Percentiles rank a stretch among this genome's conserved stretches.
phyloP scores from a whole-genome alignment of 2,888 invertebrate genomes.

The Rhamnusium bicolor region DNA sequence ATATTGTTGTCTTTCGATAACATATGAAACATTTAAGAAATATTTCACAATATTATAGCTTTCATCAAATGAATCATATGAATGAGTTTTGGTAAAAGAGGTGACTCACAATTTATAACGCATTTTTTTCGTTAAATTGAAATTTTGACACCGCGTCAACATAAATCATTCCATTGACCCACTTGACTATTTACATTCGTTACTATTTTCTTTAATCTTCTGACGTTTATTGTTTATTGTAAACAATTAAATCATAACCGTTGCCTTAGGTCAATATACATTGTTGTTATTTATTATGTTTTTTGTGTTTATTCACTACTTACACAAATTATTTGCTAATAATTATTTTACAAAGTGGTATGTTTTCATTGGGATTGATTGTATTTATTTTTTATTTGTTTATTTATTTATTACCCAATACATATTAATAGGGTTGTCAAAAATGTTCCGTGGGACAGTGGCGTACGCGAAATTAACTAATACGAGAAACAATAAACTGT shows the following conservation, averaged over 20 bases:
- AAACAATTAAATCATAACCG: constrained; percentile 7
- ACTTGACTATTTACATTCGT: background rate
- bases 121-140: background rate
- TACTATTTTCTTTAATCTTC: constrained; percentile 8
- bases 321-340: background rate
- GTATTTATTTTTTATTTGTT: no score
- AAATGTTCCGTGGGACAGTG: no score
- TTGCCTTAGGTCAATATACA: constrained; percentile 9
- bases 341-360: background rate
- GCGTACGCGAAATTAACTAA: no score
- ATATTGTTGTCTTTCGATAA: no score
- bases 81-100: background rate
- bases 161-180: background rate
- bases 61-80: background rate
- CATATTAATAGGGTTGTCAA: no score
- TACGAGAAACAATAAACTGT: no score
- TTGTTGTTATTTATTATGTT: constrained; percentile 10
- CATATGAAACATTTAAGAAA: background rate
- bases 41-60: background rate
- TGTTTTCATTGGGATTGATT: background rate
- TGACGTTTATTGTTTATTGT: constrained; percentile 3
- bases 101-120: background rate
- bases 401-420: no score
- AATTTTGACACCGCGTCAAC: background rate
- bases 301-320: background rate